phyloP scores from a whole-genome alignment of 2,888 invertebrate species.

The Galeopsomyia nigrocyanea region DNA sequence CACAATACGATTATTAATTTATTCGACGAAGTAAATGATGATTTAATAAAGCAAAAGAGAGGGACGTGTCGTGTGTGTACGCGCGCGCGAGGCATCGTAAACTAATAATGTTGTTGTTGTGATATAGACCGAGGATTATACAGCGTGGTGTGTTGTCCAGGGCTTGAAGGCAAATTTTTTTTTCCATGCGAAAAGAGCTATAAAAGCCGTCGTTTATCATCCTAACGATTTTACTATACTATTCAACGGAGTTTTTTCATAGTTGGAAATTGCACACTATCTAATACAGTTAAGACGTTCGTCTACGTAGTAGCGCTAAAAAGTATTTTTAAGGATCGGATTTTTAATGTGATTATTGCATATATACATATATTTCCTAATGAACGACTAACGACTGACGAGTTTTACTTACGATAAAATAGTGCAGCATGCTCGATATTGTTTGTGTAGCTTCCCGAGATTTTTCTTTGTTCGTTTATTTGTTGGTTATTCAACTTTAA shows the following conservation, averaged over 20 bases:
- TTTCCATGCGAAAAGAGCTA: not conserved
- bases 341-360: conserved; percentile 8
- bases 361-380: conserved; percentile 5
- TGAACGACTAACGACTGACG: conserved; percentile 18
- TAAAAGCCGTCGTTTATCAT: no score
- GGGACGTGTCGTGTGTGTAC: no score
- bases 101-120: not conserved
- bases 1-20: conserved; percentile 23
- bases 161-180: conserved; percentile 6
- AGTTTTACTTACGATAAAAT: conserved; percentile 18
- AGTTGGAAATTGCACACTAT: no score
- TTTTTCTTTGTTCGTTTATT: not conserved
- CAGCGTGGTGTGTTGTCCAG: conserved; percentile 14
- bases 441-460: no score
- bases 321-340: conserved; percentile 6
- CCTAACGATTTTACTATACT: no score
- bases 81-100: conserved; percentile 7
- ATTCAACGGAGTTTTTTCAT: no score
- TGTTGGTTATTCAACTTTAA: not conserved
- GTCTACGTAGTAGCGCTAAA: not conserved
- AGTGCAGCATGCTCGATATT: conserved; percentile 6
- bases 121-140: not conserved
- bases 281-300: no score
- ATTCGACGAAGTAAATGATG: conserved; percentile 11
- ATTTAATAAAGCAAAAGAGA: conserved; percentile 14